phyloP scores from a whole-genome alignment of 2,113 vertebrate genomes.

The Sphyrna mokarran region DNA sequence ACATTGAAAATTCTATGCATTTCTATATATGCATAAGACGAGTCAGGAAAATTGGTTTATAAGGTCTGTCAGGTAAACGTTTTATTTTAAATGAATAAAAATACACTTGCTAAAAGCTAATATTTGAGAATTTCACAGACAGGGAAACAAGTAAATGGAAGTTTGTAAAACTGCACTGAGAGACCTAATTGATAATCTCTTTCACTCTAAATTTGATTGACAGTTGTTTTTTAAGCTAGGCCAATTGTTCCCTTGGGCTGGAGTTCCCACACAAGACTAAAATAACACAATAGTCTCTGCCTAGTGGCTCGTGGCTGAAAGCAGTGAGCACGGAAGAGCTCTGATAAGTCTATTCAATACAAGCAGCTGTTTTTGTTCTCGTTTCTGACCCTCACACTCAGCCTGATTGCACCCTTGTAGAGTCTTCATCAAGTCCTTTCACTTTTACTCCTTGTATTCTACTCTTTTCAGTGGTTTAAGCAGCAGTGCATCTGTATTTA shows the following conservation, averaged over 20 bases:
- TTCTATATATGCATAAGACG: background rate
- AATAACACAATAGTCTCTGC: slow-evolving; percentile 52
- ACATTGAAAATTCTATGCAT: background rate
- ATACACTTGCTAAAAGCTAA: slow-evolving; percentile 16
- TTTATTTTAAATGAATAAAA: background rate
- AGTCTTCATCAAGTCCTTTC: slow-evolving; percentile 47
- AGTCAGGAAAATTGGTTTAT: background rate
- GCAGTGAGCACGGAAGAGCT: slow-evolving; percentile 42
- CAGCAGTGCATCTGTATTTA: slow-evolving; percentile 41
- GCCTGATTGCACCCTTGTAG: slow-evolving; percentile 40
- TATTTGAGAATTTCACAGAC: slow-evolving; percentile 44
- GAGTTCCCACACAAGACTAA: slow-evolving; percentile 47
- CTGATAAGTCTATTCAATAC: slow-evolving; percentile 47
- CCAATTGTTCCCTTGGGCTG: slow-evolving; percentile 52
- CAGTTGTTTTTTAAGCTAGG: slow-evolving; percentile 57
- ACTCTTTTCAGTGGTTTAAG: slow-evolving; percentile 44
- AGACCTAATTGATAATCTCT: slow-evolving; percentile 50
- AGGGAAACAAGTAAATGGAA: slow-evolving; percentile 48
- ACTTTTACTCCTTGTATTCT: slow-evolving; percentile 41
- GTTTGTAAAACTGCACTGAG: slow-evolving; percentile 42
- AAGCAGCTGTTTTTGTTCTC: slow-evolving; percentile 52
- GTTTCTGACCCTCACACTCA: slow-evolving; percentile 46
- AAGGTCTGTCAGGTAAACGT: background rate
- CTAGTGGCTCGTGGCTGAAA: slow-evolving; percentile 51
- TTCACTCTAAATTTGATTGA: slow-evolving; percentile 56